A percentile compares a stretch with the other conserved stretches of the same genome.
phyloP scores from a whole-genome alignment of 2,113 vertebrate genomes.

The Sigmodon hispidus region DNA sequence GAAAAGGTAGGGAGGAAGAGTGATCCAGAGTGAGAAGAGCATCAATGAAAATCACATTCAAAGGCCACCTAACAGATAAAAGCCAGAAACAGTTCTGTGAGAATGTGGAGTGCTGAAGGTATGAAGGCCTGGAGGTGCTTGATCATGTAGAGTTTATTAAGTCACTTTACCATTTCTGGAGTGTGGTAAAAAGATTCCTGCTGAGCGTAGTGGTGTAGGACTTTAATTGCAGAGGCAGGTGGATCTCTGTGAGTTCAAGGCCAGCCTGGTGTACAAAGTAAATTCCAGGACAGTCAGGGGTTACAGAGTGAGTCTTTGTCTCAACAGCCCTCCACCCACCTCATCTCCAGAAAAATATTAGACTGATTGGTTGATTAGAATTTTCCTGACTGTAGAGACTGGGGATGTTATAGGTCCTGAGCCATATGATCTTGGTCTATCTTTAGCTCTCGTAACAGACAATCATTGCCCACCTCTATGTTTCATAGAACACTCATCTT shows the following conservation, averaged over 20 bases:
- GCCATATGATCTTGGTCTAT: background rate
- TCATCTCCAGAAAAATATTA: background rate
- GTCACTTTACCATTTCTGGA: background rate
- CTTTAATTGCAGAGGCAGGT: background rate
- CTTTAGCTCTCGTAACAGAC: background rate
- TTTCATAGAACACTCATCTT: background rate
- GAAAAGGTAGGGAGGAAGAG: background rate
- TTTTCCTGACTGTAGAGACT: background rate
- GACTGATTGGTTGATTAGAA: background rate
- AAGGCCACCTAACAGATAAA: background rate
- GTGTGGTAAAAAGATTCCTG: background rate
- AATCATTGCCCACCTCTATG: background rate
- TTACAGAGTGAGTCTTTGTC: background rate
- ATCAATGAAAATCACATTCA: background rate
- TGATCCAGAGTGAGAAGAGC: background rate
- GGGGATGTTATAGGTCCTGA: background rate
- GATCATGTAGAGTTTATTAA: background rate
- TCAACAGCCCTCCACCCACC: background rate
- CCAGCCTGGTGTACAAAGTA: background rate
- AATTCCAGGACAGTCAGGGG: background rate
- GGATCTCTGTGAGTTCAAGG: background rate
- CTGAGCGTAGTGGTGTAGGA: background rate
- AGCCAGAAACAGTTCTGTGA: background rate
- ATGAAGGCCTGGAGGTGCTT: accelerated
- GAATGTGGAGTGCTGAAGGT: background rate